phyloP scores from a whole-genome alignment of 2,888 invertebrate species.

The Cerastoderma edule region DNA sequence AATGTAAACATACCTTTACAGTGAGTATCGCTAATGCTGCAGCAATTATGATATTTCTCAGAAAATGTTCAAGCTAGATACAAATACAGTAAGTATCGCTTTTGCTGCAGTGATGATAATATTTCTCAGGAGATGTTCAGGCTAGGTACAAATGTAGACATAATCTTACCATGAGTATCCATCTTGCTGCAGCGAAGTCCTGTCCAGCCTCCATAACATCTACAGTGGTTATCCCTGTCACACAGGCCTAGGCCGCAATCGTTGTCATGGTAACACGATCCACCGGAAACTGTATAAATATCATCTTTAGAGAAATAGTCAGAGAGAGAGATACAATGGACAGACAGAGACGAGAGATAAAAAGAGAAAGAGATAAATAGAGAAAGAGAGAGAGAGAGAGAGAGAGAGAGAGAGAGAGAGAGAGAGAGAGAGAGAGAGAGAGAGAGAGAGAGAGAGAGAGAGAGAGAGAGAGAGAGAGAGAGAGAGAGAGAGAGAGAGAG shows the following conservation, averaged over 20 bases:
- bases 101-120: no score
- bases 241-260: neutral
- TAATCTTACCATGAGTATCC: no score
- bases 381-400: neutral
- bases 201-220: conserved; percentile 5
- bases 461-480: conserved; percentile 1
- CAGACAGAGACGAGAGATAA: neutral
- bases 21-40: no score
- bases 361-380: neutral
- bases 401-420: conserved; percentile 1
- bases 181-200: no score
- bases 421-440: conserved; percentile 1
- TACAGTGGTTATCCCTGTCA: neutral
- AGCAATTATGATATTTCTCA: no score
- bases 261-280: neutral
- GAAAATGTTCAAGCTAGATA: no score
- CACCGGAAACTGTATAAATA: no score
- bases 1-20: no score
- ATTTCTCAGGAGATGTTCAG: no score
- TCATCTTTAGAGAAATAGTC: neutral
- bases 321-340: neutral
- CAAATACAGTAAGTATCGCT: no score
- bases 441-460: conserved; percentile 1
- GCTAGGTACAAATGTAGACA: no score
- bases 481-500: conserved; percentile 1